phyloP scores from a whole-genome alignment of 2,888 invertebrate species.

The Bhutanitis thaidina region DNA sequence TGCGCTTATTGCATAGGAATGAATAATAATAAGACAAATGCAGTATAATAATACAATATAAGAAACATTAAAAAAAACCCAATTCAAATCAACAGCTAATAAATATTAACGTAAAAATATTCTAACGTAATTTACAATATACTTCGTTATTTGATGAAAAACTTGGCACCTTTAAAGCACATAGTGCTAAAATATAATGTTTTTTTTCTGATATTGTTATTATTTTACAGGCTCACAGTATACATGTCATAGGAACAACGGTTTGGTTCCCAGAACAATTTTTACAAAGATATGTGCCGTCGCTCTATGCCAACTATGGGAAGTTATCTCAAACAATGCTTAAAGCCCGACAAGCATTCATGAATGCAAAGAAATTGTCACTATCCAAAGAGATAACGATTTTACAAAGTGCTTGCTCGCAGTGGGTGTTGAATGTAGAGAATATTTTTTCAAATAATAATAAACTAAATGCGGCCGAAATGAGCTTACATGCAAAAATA shows the following conservation, averaged over 20 bases:
- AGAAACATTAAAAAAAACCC: no score
- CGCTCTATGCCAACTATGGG: constrained; percentile 75
- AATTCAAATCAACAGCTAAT: no score
- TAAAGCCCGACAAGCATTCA: constrained; percentile 76
- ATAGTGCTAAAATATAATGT: neutral
- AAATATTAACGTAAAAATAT: no score
- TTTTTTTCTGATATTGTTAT: neutral
- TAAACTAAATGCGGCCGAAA: constrained; percentile 65
- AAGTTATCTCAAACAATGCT: constrained; percentile 64
- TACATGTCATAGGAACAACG: constrained; percentile 88
- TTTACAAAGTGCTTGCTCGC: constrained; percentile 49
- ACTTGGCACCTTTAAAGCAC: no score
- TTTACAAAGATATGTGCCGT: constrained; percentile 81
- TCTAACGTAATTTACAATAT: no score
- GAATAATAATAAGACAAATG: no score
- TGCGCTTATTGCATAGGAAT: no score
- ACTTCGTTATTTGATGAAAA: no score
- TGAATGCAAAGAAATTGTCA: constrained; percentile 78
- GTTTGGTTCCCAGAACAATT: constrained; percentile 94
- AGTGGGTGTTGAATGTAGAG: constrained; percentile 63
- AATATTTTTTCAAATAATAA: constrained; percentile 55
- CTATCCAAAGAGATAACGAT: constrained; percentile 82
- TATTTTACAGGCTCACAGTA: constrained; percentile 83
- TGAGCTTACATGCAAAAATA: constrained; percentile 62
- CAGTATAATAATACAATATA: no score